These are phyloP conservation scores for Hypocryptadius cinnamomeus DNA, from an alignment of 2,113 vertebrate genomes.

Conservation along the genomic window DNA sequence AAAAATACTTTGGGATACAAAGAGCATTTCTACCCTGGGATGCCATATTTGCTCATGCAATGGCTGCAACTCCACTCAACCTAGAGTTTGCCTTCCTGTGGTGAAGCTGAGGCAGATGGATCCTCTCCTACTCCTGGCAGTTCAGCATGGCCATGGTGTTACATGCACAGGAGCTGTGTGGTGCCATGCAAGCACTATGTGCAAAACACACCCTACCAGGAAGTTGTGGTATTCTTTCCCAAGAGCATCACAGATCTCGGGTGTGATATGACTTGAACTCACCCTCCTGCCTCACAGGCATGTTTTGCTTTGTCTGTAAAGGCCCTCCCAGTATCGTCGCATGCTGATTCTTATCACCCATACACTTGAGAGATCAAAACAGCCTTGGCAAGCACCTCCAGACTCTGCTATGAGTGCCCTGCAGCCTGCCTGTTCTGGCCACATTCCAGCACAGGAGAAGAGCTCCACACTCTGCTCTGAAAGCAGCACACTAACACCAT, in stretches of 20 bases:
- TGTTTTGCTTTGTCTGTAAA: neutral
- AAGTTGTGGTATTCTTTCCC: neutral
- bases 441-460: neutral
- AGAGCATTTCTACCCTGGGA: neutral
- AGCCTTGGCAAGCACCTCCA: neutral
- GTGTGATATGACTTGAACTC: accelerated
- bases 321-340: neutral
- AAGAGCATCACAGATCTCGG: neutral
- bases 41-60: neutral
- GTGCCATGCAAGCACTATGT: neutral
- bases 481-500: neutral
- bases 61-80: neutral
- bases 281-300: neutral
- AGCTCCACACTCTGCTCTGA: neutral
- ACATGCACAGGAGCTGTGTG: accelerated
- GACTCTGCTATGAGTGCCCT: neutral
- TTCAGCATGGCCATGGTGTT: neutral
- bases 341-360: slow-evolving; percentile 7
- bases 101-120: neutral
- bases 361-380: slow-evolving; percentile 40
- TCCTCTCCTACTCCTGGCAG: neutral
- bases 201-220: neutral
- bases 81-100: neutral
- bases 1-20: neutral
- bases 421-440: accelerated